These are phyloP conservation scores for Psilopsiagon aurifrons DNA, from an alignment of 2,113 vertebrate species.

Conservation along the genomic window DNA sequence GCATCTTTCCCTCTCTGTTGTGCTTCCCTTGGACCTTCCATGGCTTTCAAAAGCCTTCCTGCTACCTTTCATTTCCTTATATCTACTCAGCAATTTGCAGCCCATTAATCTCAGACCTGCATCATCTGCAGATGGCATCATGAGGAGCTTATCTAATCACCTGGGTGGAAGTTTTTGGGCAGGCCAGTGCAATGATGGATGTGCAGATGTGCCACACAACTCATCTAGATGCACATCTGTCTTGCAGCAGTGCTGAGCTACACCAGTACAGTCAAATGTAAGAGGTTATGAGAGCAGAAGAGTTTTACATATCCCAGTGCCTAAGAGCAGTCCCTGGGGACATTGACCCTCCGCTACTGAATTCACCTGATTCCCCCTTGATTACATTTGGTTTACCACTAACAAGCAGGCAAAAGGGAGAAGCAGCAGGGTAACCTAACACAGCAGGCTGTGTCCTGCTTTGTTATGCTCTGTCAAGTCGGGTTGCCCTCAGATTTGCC, in stretches of 20 bases:
- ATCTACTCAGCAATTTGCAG: neutral
- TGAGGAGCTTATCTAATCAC: neutral
- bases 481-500: constrained; percentile 7
- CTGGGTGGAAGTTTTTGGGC: neutral
- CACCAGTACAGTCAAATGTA: fast-evolving
- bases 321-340: neutral
- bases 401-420: neutral
- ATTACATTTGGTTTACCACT: neutral
- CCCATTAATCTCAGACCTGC: neutral
- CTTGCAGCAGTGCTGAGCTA: neutral
- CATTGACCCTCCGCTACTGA: neutral
- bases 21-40: neutral
- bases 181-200: neutral
- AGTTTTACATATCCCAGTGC: neutral
- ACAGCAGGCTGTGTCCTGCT: neutral
- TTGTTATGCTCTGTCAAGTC: neutral
- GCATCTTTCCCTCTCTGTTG: neutral
- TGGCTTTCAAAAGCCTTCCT: neutral
- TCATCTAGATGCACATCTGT: neutral
- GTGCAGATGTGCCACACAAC: neutral
- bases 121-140: neutral
- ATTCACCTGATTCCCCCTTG: neutral
- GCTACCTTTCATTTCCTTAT: neutral
- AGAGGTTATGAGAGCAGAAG: neutral
- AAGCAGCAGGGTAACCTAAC: neutral